These are phyloP conservation scores for Acleris sparsana DNA, from an alignment of 2,888 invertebrate species.

Conservation along the genomic window DNA sequence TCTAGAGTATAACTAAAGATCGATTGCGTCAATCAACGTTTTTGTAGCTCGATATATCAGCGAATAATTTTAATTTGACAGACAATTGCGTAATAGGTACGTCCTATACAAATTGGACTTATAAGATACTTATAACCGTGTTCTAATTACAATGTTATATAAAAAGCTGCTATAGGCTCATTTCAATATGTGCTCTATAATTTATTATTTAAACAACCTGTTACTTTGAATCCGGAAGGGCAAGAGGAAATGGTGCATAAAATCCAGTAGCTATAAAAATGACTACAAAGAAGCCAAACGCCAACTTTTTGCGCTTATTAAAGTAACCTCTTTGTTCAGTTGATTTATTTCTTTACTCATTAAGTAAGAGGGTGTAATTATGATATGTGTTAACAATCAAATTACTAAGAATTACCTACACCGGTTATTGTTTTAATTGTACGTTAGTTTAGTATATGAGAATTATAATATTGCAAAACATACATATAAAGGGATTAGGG, in stretches of 20 bases:
- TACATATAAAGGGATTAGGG: too few relatives aligned
- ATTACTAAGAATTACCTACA: too few relatives aligned
- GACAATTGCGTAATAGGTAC: constrained; percentile 6
- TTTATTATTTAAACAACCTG: constrained; percentile 9
- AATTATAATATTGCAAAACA: too few relatives aligned
- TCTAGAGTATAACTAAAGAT: constrained; percentile 10
- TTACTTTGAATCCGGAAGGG: neutral
- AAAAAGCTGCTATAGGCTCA: constrained; percentile 1
- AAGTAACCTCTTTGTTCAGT: too few relatives aligned
- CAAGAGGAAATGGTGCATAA: constrained; percentile 5
- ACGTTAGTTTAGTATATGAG: too few relatives aligned
- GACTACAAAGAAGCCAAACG: neutral
- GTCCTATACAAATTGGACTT: constrained; percentile 1
- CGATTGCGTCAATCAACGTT: constrained; percentile 20
- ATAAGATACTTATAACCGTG: constrained; percentile 3
- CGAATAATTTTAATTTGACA: constrained; percentile 16
- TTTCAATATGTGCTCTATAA: constrained; percentile 10
- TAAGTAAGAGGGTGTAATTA: too few relatives aligned
- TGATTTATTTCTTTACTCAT: too few relatives aligned
- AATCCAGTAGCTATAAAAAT: neutral
- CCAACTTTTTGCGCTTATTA: neutral
- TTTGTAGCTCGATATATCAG: neutral
- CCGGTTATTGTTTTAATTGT: too few relatives aligned
- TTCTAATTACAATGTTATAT: constrained; percentile 26
- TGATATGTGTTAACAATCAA: too few relatives aligned